Percentiles rank a stretch among this genome's conserved stretches.
Evolutionary conservation across 2,797 vertebrate species (phyloP).

Genomic region (Myripristis murdjan): DNA sequence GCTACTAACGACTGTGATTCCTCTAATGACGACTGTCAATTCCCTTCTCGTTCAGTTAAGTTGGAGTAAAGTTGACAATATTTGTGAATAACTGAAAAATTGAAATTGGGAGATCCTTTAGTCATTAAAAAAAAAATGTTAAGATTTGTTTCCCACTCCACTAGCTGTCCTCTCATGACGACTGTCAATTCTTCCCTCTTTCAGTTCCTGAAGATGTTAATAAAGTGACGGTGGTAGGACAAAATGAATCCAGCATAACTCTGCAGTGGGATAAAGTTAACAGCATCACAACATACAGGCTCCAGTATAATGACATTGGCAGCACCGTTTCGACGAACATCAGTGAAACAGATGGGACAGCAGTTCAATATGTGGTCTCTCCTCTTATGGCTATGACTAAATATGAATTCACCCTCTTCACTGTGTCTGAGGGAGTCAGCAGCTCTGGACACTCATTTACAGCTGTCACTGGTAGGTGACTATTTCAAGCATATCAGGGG

Average conservation of each 20-base stretch:
- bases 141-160: background rate
- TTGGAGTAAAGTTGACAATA: too few species aligned
- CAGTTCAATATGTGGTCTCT: background rate
- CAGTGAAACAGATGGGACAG: accelerated
- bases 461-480: conserved; percentile 53
- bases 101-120: too few species aligned
- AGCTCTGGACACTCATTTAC: conserved; percentile 48
- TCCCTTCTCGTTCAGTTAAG: conserved; percentile 21
- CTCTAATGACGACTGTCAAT: background rate
- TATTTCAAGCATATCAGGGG: too few species aligned
- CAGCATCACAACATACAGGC: conserved; percentile 28
- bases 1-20: background rate
- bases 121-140: too few species aligned
- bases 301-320: background rate
- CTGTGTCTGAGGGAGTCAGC: background rate
- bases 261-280: conserved; percentile 60
- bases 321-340: accelerated
- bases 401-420: conserved; percentile 59
- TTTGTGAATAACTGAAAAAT: too few species aligned
- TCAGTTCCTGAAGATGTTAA: conserved; percentile 12
- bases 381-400: conserved; percentile 36
- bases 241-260: conserved; percentile 42
- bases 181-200: background rate
- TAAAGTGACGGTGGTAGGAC: background rate
- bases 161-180: background rate